Evolutionary conservation across 2,888 invertebrate genomes (phyloP).

Genomic region (Morpho helenor): DNA sequence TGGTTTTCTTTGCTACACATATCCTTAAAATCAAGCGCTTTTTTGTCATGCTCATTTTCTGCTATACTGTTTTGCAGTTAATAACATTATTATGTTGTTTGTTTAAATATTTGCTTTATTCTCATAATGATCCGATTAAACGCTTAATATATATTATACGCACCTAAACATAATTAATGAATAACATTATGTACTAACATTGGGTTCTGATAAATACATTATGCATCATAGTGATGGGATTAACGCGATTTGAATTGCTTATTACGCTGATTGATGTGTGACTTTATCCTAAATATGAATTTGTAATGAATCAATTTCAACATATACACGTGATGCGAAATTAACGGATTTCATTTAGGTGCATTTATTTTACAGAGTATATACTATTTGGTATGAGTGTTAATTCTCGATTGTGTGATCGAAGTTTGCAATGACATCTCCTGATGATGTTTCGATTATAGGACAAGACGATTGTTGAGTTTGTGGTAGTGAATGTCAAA

Average conservation of each 20-base stretch:
- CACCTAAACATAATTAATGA: conserved; percentile 20
- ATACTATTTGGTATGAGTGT: not conserved
- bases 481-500: no score
- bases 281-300: conserved; percentile 35
- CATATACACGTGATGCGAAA: conserved; percentile 9
- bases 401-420: no score
- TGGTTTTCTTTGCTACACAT: no score
- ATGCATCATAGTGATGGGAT: conserved; percentile 58
- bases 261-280: conserved; percentile 71
- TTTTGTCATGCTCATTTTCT: no score
- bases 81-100: not conserved
- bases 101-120: not conserved
- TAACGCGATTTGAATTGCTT: conserved; percentile 72
- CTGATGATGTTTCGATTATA: no score
- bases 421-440: no score
- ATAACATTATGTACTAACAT: conserved; percentile 30
- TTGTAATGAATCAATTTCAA: conserved; percentile 29
- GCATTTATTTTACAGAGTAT: not conserved
- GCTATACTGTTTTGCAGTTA: no score
- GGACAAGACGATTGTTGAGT: no score
- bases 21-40: no score
- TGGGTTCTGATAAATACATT: conserved; percentile 37
- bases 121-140: not conserved
- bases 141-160: not conserved
- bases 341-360: conserved; percentile 8